Conservation (phyloP, 1,140 invertebrate genomes). For the Orius laevigatus region DNA sequence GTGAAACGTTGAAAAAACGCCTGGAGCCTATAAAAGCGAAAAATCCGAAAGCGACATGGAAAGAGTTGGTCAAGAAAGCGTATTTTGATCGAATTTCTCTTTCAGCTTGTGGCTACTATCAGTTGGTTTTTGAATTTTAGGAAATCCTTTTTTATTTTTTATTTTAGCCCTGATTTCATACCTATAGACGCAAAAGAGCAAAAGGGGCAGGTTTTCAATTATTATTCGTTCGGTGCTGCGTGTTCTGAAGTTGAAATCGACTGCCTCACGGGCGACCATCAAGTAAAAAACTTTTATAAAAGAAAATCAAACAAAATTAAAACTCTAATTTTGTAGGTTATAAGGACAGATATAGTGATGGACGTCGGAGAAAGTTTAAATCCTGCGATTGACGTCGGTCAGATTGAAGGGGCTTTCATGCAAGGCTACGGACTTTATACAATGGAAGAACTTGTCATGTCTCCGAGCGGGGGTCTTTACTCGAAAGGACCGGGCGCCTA, state of each 20-base stretch:
- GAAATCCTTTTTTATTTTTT: neutral
- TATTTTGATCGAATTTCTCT: slow-evolving; percentile 66
- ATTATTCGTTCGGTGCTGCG: slow-evolving; percentile 65
- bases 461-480: slow-evolving; percentile 60
- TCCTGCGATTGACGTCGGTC: slow-evolving; percentile 90
- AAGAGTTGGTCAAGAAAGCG: slow-evolving; percentile 66
- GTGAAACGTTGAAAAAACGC: slow-evolving; percentile 55
- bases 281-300: no score
- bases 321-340: slow-evolving; percentile 34
- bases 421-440: slow-evolving; percentile 88
- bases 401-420: slow-evolving; percentile 85
- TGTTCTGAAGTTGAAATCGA: slow-evolving; percentile 75
- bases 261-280: slow-evolving; percentile 74
- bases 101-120: slow-evolving; percentile 73
- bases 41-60: slow-evolving; percentile 68
- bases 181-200: slow-evolving; percentile 48
- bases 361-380: slow-evolving; percentile 84
- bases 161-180: slow-evolving; percentile 37
- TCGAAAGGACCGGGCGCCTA: slow-evolving; percentile 83
- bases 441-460: slow-evolving; percentile 75
- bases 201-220: slow-evolving; percentile 62
- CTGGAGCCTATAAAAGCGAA: slow-evolving; percentile 58
- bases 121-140: slow-evolving; percentile 22
- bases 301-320: no score
- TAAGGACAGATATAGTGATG: slow-evolving; percentile 82